phyloP scores from a whole-genome alignment of 2,888 invertebrate species.

The Cantharis rustica region DNA sequence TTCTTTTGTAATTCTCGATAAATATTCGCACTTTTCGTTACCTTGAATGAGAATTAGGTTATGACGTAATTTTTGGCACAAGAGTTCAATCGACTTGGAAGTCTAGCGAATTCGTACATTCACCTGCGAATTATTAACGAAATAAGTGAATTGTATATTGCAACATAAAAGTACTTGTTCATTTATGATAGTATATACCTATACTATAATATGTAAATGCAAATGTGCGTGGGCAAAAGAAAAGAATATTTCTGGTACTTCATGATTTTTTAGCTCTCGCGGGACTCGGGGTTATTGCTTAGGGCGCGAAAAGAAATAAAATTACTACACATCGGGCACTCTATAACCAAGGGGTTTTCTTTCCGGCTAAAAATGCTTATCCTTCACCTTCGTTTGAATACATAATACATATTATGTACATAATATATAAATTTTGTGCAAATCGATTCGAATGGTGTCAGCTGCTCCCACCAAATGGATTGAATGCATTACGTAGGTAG shows the following conservation, averaged over 20 bases:
- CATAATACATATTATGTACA: not conserved
- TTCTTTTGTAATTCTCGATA: constrained; percentile 4
- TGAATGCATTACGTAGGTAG: not conserved
- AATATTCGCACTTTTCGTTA: constrained; percentile 5
- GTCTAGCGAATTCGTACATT: constrained; percentile 16
- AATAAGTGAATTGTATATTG: constrained; percentile 21
- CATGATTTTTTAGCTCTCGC: constrained; percentile 1
- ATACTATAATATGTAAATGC: too few relatives aligned
- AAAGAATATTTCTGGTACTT: not conserved
- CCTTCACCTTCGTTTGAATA: constrained; percentile 1
- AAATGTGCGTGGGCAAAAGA: not conserved
- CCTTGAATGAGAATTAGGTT: constrained; percentile 21
- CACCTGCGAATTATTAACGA: constrained; percentile 21
- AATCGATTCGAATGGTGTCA: not conserved
- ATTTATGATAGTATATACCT: too few relatives aligned
- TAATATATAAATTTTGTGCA: not conserved
- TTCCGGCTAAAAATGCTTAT: constrained; percentile 5
- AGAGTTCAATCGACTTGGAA: constrained; percentile 18
- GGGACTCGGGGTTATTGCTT: constrained; percentile 2
- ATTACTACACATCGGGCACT: constrained; percentile 15
- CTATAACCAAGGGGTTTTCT: not conserved
- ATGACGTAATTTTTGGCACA: constrained; percentile 19
- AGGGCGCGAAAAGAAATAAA: constrained; percentile 6
- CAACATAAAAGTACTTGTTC: too few relatives aligned
- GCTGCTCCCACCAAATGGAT: not conserved